Evolutionary conservation across 2,797 vertebrate genomes (phyloP), one percentile per base, ranked within the genome.

Genomic region (Xenentodon cancila): DNA sequence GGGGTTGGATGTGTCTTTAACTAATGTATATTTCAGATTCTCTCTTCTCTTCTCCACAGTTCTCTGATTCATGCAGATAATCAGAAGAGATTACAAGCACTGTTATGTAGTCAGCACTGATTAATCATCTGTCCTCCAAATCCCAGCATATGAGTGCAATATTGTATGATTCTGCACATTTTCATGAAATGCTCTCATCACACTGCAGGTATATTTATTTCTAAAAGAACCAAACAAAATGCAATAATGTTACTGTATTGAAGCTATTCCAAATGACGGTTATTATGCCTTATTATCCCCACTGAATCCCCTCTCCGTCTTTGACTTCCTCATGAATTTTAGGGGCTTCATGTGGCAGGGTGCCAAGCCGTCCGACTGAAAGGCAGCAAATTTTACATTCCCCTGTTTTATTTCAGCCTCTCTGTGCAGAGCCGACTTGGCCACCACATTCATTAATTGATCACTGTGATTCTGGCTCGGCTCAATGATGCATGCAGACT

Each of bases 331-430:
- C 53, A 27, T 83, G 81, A 77, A 85, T 85, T 79, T 76, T 56
- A 78, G 59, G 56, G 65, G 68, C 71, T 81, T 72, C 63, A 50
- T 52, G 66, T 88, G 85, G 89, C 86, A 71, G 71, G 57, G 69
- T 78, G 82, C 82, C 87, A 87, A 75, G 64, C 64, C 69, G 70
- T 81, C 60, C 19, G 68, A 79, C 65, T 73, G 77, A 82, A 82
- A 85, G 73, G 74, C 78, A 73, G 62, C 3, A 80, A 27, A 82
- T 84, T 77, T 85, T 80, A 81, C 84, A 82, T 87, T 84, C 70
- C 27, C 18, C 63, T 58, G 53, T 77, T 87, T 81, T 69, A 76
- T 77, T 71, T 53, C 69, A 45, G 58, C 70, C 59, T 72, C 68
- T 67, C 37, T 4, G 59, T 71, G 65, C 47, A 69, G 77, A 75